Percentiles rank a stretch among this genome's conserved stretches.
Conservation (phyloP, 35 echinoderm and acorn worm species). For the Ptychodera flava region DNA sequence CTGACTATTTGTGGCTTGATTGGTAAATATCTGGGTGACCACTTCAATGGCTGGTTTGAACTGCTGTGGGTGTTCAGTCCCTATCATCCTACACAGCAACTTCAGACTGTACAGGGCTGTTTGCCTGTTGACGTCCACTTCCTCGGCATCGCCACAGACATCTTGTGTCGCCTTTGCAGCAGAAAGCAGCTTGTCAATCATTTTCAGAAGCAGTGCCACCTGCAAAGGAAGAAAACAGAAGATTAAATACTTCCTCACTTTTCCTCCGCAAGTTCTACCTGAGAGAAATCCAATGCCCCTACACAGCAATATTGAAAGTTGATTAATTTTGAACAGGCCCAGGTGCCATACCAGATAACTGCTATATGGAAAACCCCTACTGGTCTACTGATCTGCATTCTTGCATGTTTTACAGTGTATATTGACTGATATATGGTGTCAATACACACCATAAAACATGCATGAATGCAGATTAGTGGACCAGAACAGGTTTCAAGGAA, state of each 20-base stretch:
- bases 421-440: too few relatives aligned
- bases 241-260: not conserved
- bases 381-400: too few relatives aligned
- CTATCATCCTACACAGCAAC: conserved; percentile 65
- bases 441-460: too few relatives aligned
- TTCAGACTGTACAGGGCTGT: conserved; percentile 98
- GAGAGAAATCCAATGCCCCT: not conserved
- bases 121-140: conserved; percentile 72
- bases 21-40: conserved; percentile 32
- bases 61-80: conserved; percentile 29
- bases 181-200: conserved; percentile 31
- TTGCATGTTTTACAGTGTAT: too few relatives aligned
- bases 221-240: not conserved
- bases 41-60: conserved; percentile 58
- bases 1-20: conserved; percentile 48
- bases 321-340: not conserved
- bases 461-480: too few relatives aligned
- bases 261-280: not conserved
- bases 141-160: conserved; percentile 20
- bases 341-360: too few relatives aligned
- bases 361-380: too few relatives aligned
- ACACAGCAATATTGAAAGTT: not conserved
- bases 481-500: too few relatives aligned
- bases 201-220: conserved; percentile 31
- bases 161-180: conserved; percentile 43